Base-by-base conservation (phyloP, 2,113 vertebrate species). In the Ivindomyrus marchei region DNA sequence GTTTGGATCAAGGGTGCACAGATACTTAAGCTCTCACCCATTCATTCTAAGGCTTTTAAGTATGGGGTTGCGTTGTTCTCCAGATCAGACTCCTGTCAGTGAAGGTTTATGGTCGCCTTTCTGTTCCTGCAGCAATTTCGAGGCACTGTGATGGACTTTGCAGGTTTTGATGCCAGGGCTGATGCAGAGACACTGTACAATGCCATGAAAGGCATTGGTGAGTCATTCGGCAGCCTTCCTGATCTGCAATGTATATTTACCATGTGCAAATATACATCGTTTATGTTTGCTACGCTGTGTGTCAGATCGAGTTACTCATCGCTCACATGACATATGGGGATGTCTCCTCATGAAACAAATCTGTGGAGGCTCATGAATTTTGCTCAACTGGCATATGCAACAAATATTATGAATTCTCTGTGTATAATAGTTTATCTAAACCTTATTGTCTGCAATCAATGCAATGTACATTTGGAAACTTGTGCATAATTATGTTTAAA, bases 141-240 rank as follows among this genome's bases (percentile, higher is more conserved):
- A 91, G 98, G 98, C 74, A 97, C 97, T 0, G 90, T 99, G 91
- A 94, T 93, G n/a, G 96, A 97, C 87, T 97, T 95, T 92, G 93
- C 96, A 0, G 92, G 96, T 93, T 99, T 98, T 50, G 95, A 98
- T 0, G 94, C 97, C 70, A 95, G 70, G 85, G 94, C 96, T 90
- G 98, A 99, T 85, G 98, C 98, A 0, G 98, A 99, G 92, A 87
- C 94, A 0, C 96, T 99, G 90, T 98, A 98, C 93, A 97, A 95
- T 39, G 97, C 98, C 58, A 99, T 99, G 98, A 99, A 99, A 93
- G 98, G 98, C 92, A 95, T 99, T 0, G 98, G 98, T 99, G 94
- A 53, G 97, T 95, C 11, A 62, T 0, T 74, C 52, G 0, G 49
- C 39, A 21, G 87, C 88, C 39, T 36, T 31, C 66, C 11, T 2